These are phyloP conservation scores for Albula glossodonta DNA, from an alignment of 2,113 vertebrate genomes.

Conservation along the genomic window DNA sequence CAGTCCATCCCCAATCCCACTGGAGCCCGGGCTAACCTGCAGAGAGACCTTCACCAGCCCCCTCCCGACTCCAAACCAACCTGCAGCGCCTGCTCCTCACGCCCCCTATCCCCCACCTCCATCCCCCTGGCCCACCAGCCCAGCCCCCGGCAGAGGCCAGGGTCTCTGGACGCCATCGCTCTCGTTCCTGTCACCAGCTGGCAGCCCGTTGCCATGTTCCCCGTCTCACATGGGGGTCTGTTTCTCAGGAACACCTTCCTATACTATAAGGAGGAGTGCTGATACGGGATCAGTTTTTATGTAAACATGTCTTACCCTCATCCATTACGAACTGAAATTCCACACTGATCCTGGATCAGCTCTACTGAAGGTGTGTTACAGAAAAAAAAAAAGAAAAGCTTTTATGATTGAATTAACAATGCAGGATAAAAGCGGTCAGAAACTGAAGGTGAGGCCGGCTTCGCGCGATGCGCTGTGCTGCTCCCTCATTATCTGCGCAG, in stretches of 20 bases:
- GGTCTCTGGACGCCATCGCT: slow-evolving; percentile 4
- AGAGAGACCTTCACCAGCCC: background rate
- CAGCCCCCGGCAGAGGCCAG: slow-evolving; percentile 31
- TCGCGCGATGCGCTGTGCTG: background rate
- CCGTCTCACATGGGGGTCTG: background rate
- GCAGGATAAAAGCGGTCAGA: background rate
- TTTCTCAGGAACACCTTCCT: background rate
- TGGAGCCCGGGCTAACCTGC: background rate
- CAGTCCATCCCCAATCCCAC: background rate
- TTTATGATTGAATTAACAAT: background rate
- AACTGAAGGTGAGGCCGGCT: background rate
- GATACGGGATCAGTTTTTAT: too few relatives aligned
- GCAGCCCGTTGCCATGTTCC: slow-evolving; percentile 5
- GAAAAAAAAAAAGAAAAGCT: too few relatives aligned
- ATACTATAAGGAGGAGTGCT: too few relatives aligned
- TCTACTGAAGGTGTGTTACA: too few relatives aligned
- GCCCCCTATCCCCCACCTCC: slow-evolving; percentile 25
- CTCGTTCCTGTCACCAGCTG: slow-evolving; percentile 38
- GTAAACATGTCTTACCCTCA: too few relatives aligned
- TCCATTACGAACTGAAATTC: too few relatives aligned
- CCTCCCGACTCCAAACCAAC: too few relatives aligned
- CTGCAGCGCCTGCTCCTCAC: background rate
- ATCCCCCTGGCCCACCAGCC: slow-evolving; percentile 35
- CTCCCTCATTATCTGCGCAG: background rate
- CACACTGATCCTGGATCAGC: too few relatives aligned